Percentiles rank a stretch among this genome's conserved stretches.
These are phyloP conservation scores for Drosophila ogumai DNA, from an alignment of 1,140 invertebrate genomes.

Conservation along the genomic window DNA sequence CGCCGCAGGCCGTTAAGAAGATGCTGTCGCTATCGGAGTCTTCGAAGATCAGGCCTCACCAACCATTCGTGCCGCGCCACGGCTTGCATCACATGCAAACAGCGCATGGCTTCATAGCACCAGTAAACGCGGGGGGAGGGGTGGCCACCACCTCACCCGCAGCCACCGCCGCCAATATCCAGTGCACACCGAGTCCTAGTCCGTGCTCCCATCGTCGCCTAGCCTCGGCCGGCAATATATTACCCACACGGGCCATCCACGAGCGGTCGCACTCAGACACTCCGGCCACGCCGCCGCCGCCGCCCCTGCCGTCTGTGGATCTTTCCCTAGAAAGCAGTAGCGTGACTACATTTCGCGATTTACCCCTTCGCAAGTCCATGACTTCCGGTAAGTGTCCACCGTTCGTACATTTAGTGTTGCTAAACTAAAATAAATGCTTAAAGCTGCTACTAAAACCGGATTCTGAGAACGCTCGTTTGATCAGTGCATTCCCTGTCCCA, in stretches of 20 bases:
- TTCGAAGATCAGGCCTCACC: slow-evolving; percentile 94
- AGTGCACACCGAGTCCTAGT: slow-evolving; percentile 77
- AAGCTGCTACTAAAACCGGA: slow-evolving; percentile 56
- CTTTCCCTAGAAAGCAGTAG: slow-evolving; percentile 97
- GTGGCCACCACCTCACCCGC: slow-evolving; percentile 28
- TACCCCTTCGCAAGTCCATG: slow-evolving; percentile 94
- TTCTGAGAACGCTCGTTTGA: slow-evolving; percentile 2
- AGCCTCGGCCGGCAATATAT: slow-evolving; percentile 85
- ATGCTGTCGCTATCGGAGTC: slow-evolving; percentile 94
- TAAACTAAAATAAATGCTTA: slow-evolving; percentile 53
- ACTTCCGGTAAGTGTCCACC: slow-evolving; percentile 89
- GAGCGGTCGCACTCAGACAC: slow-evolving; percentile 96
- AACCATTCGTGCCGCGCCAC: slow-evolving; percentile 86
- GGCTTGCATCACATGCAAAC: slow-evolving; percentile 73
- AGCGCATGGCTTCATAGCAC: slow-evolving; percentile 62
- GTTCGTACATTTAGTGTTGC: background rate
- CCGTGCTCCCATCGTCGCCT: slow-evolving; percentile 89
- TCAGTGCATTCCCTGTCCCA: background rate
- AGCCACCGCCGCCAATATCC: slow-evolving; percentile 38
- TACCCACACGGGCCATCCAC: slow-evolving; percentile 88
- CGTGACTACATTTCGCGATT: slow-evolving; percentile 95
- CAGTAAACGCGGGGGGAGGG: slow-evolving; percentile 20
- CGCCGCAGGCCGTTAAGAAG: slow-evolving; percentile 97
- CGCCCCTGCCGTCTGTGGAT: slow-evolving; percentile 93
- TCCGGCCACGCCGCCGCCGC: slow-evolving; percentile 87